Conservation (phyloP, 2,797 vertebrate species). For the Hippocampus kuda region DNA sequence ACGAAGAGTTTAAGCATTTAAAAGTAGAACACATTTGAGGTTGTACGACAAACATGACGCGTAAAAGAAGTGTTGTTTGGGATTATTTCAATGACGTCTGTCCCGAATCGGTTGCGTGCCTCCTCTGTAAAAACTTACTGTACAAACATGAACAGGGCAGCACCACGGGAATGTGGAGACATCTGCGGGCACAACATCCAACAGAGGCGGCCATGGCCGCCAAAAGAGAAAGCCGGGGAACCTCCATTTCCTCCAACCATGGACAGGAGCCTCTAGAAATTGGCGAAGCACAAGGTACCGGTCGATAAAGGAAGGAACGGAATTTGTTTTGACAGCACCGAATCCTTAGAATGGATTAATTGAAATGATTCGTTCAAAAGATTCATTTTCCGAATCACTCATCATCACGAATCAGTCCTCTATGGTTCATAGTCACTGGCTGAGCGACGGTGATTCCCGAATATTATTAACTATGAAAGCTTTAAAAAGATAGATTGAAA, state of each 20-base stretch:
- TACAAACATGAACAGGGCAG: slow-evolving; percentile 44
- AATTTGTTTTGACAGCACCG: background rate
- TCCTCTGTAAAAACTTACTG: slow-evolving; percentile 43
- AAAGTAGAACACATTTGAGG: background rate
- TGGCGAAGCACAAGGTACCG: background rate
- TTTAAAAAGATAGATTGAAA: background rate
- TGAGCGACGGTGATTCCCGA: slow-evolving; percentile 12
- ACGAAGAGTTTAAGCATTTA: background rate
- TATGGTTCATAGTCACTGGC: background rate
- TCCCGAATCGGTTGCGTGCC: slow-evolving; percentile 42
- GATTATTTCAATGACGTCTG: slow-evolving; percentile 47
- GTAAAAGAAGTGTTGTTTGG: slow-evolving; percentile 56
- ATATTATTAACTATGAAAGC: background rate
- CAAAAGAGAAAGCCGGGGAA: slow-evolving; percentile 11
- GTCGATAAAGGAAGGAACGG: background rate
- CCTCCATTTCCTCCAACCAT: background rate
- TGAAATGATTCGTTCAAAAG: background rate
- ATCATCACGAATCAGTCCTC: slow-evolving; percentile 19
- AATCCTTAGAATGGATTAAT: background rate
- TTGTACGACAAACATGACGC: slow-evolving; percentile 31
- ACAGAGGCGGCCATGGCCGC: slow-evolving; percentile 26
- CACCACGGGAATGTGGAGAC: slow-evolving; percentile 58
- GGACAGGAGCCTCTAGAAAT: slow-evolving; percentile 10
- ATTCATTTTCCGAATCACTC: background rate
- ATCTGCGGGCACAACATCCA: slow-evolving; percentile 57